Evolutionary conservation across 2,888 invertebrate genomes (phyloP).

Genomic region (Heteromurus nitidus): DNA sequence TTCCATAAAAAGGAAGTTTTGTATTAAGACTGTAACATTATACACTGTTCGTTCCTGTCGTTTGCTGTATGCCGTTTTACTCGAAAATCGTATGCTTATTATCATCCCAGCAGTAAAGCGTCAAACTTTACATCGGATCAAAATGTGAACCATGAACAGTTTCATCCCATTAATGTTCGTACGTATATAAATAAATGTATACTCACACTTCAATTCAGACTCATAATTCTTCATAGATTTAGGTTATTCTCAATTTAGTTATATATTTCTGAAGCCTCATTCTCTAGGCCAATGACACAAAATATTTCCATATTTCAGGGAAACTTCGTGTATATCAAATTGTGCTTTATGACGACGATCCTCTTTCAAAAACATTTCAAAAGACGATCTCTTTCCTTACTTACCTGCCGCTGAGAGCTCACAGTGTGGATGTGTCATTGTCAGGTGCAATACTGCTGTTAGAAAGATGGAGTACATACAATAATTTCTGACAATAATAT

Average conservation of each 20-base stretch:
- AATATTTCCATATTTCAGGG: conserved; percentile 53
- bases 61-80: too few relatives aligned
- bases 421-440: conserved; percentile 35
- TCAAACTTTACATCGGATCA: not conserved
- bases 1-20: too few relatives aligned
- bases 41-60: too few relatives aligned
- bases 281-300: conserved; percentile 30
- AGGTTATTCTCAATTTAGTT: not conserved
- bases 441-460: conserved; percentile 25
- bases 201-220: not conserved
- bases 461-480: not conserved
- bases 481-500: not conserved
- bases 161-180: not conserved
- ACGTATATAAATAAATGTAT: not conserved
- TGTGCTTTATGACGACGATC: conserved; percentile 26
- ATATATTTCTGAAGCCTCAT: not conserved
- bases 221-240: not conserved
- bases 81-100: conserved; percentile 41
- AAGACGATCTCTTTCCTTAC: not conserved
- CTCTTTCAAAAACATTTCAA: not conserved
- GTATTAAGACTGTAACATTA: too few relatives aligned
- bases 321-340: too few relatives aligned
- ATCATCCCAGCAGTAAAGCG: conserved; percentile 52
- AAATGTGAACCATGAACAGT: not conserved
- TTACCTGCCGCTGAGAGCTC: conserved; percentile 37